These are phyloP conservation scores for Lycocorax pyrrhopterus DNA, from an alignment of 2,113 vertebrate genomes.

Conservation along the genomic window DNA sequence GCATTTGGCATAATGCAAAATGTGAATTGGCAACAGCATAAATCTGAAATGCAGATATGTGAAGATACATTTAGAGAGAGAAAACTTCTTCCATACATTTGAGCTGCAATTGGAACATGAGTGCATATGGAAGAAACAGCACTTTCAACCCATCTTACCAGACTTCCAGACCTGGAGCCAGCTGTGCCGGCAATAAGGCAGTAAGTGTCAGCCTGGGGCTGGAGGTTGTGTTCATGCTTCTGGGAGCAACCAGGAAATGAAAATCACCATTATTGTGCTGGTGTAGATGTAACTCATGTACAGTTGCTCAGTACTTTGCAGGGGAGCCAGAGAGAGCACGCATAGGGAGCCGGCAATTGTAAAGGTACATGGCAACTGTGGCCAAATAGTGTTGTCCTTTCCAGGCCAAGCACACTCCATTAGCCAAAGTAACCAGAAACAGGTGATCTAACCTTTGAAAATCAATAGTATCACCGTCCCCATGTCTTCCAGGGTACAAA, in stretches of 20 bases:
- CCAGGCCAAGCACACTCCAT: not conserved
- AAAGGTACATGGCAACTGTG: not conserved
- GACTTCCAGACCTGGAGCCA: not conserved
- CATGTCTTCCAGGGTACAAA: not conserved
- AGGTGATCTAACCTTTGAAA: not conserved
- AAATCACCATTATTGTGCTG: not conserved
- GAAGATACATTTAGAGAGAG: not conserved
- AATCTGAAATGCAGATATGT: not conserved
- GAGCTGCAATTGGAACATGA: not conserved
- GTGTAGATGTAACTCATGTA: not conserved
- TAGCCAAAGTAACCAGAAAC: not conserved
- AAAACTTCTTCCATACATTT: not conserved
- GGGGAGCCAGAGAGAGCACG: not conserved
- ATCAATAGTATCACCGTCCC: not conserved
- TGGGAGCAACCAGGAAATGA: not conserved
- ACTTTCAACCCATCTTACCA: not conserved
- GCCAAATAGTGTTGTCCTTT: not conserved
- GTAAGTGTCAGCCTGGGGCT: not conserved
- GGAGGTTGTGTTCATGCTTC: not conserved
- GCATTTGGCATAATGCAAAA: not conserved
- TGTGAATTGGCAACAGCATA: not conserved
- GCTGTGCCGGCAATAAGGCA: not conserved
- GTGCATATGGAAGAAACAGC: not conserved
- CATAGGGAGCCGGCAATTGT: rapidly evolving
- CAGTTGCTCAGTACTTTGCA: not conserved